phyloP scores from a whole-genome alignment of 2,113 vertebrate genomes.

The Notothenia coriiceps region DNA sequence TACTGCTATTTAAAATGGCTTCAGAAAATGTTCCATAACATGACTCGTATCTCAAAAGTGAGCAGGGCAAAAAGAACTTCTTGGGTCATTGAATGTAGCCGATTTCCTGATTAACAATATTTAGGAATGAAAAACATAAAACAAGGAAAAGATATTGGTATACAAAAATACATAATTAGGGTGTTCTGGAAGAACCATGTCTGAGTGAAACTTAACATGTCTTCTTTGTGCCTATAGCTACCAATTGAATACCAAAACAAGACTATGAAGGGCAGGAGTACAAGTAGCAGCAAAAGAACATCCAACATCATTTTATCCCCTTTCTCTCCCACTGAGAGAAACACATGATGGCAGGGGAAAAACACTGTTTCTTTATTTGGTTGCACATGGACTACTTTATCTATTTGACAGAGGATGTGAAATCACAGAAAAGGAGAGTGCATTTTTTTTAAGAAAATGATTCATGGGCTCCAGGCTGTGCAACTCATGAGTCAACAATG shows the following conservation, averaged over 20 bases:
- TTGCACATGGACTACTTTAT: slow-evolving; percentile 75
- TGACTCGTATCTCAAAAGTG: slow-evolving; percentile 25
- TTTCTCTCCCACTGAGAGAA: slow-evolving; percentile 50
- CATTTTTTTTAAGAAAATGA: slow-evolving; percentile 79
- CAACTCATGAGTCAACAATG: slow-evolving; percentile 85
- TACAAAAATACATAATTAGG: background rate
- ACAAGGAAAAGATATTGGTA: background rate
- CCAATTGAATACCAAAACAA: slow-evolving; percentile 41
- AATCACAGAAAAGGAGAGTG: slow-evolving; percentile 72
- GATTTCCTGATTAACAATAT: slow-evolving; percentile 17
- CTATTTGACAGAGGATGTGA: slow-evolving; percentile 78
- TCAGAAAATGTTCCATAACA: slow-evolving; percentile 1
- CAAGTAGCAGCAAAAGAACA: slow-evolving; percentile 42
- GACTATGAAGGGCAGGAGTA: slow-evolving; percentile 39
- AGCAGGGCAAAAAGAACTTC: background rate
- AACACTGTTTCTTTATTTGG: slow-evolving; percentile 78
- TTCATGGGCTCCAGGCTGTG: slow-evolving; percentile 74
- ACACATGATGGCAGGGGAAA: slow-evolving; percentile 56
- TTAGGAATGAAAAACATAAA: background rate
- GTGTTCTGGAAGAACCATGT: background rate
- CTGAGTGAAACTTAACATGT: slow-evolving; percentile 12
- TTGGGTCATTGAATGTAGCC: slow-evolving; percentile 70
- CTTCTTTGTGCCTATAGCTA: slow-evolving; percentile 17
- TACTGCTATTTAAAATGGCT: slow-evolving; percentile 12
- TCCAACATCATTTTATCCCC: slow-evolving; percentile 67